Evolutionary conservation across 2,113 vertebrate genomes (phyloP), one percentile per base, ranked within the genome.

Genomic region (Antigone vipio): DNA sequence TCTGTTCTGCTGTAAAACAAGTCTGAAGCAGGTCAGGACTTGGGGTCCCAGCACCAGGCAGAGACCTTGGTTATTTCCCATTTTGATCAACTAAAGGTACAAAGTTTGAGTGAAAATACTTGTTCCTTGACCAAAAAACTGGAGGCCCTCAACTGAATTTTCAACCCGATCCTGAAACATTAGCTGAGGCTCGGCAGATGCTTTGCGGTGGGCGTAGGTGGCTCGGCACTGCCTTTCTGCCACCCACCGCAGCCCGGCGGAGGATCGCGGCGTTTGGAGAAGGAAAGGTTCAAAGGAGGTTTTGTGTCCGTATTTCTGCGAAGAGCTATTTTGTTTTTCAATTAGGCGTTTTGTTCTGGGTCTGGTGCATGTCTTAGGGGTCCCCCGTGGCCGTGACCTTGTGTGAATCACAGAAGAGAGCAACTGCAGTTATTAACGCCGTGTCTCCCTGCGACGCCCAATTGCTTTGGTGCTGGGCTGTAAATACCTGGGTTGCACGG

Each of bases 261-360:
- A 64, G 59, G 59, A 23, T 29, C 3, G 15, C 0, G 4, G 15
- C 15, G 2, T n/a, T 4, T 2, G 23, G 38, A 17, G 44, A 34
- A 75, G 55, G 40, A 40, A 32, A 13, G 29, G 58, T 30, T 55
- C 35, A 12, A 45, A 68, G 62, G 67, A 40, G 49, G 23, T 55
- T 52, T 63, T 50, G 32, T 22, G 20, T 18, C 42, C 1, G 0
- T 14, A 14, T 52, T 69, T 45, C 44, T 32, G 20, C 3, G 3
- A 74, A 49, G 23, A 75, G n/a, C 47, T 74, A 2, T 34, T 71
- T 69, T 52, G 7, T 38, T 71, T 64, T 66, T 29, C n/a, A 19
- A 0, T 66, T 4, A 23, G 86, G 26, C 6, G 2, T 71, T 76
- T 42, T 27, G 30, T 84, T 49, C 56, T 40, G 0, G 0, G 18